These are phyloP conservation scores for Agrilus biguttatus DNA, from an alignment of 2,888 invertebrate genomes.

Conservation along the genomic window DNA sequence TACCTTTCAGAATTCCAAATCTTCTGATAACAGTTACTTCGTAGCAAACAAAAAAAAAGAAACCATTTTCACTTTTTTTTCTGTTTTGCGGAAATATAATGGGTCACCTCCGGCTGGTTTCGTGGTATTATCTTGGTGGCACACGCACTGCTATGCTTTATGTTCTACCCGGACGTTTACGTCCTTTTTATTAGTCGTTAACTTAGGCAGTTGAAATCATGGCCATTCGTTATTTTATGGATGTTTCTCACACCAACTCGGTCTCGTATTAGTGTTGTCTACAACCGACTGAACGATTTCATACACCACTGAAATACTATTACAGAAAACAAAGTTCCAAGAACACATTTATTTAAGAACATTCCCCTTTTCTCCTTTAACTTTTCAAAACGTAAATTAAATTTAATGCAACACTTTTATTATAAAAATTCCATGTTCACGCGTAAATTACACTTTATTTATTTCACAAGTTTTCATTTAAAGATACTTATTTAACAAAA, in stretches of 20 bases:
- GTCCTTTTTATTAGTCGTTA: constrained; percentile 30
- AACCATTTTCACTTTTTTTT: constrained; percentile 1
- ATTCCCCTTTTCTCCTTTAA: too few relatives aligned
- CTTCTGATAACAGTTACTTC: not conserved
- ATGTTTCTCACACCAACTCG: constrained; percentile 4
- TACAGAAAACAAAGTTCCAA: too few relatives aligned
- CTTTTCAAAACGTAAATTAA: too few relatives aligned
- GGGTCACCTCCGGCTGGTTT: not conserved
- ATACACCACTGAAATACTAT: too few relatives aligned
- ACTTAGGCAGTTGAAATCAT: constrained; percentile 19
- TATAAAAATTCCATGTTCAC: too few relatives aligned
- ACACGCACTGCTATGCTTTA: constrained; percentile 28
- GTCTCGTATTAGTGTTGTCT: too few relatives aligned
- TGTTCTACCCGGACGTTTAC: constrained; percentile 26
- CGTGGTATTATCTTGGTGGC: constrained; percentile 20
- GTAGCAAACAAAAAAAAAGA: not conserved
- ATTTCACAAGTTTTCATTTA: too few relatives aligned
- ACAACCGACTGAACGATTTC: too few relatives aligned
- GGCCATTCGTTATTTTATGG: constrained; percentile 11
- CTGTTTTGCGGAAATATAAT: constrained; percentile 4
- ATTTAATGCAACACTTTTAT: too few relatives aligned
- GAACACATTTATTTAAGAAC: too few relatives aligned
- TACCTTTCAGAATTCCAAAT: not conserved
- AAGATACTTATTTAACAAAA: too few relatives aligned
- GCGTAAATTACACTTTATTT: too few relatives aligned